A percentile compares a stretch with the other conserved stretches of the same genome.
These are phyloP conservation scores for Sebastes glaucus DNA, from an alignment of 2,797 vertebrate species.

Conservation along the genomic window DNA sequence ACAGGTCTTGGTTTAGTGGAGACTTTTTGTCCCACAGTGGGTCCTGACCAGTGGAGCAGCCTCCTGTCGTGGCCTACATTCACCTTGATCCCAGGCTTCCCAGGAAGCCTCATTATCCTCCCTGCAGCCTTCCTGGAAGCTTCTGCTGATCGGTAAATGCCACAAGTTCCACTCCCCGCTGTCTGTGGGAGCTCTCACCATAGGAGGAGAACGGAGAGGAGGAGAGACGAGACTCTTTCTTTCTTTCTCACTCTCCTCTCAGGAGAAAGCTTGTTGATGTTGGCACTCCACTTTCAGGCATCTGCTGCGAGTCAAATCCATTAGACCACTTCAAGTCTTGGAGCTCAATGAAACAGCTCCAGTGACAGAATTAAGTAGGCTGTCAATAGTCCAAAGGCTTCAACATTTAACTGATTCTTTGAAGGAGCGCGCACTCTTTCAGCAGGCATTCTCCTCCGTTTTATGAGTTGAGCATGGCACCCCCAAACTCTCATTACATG, in stretches of 20 bases:
- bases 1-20: background rate
- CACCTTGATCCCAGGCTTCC: slow-evolving; percentile 50
- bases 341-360: slow-evolving; percentile 18
- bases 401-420: background rate
- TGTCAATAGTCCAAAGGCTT: background rate
- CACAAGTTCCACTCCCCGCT: slow-evolving; percentile 63
- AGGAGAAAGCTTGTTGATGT: slow-evolving; percentile 12
- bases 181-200: slow-evolving; percentile 38
- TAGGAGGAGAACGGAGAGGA: background rate
- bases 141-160: slow-evolving; percentile 73
- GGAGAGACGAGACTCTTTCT: background rate
- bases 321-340: slow-evolving; percentile 21
- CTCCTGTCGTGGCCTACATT: slow-evolving; percentile 36
- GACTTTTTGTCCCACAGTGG: slow-evolving; percentile 10
- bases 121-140: slow-evolving; percentile 56
- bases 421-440: background rate
- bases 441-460: slow-evolving; percentile 3
- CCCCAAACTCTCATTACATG: slow-evolving; percentile 47
- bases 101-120: slow-evolving; percentile 74
- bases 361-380: slow-evolving; percentile 9
- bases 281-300: slow-evolving; percentile 27
- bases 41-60: slow-evolving; percentile 24
- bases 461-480: slow-evolving; percentile 21
- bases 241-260: background rate
- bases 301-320: slow-evolving; percentile 36